These are phyloP conservation scores for Oryzaephilus surinamensis DNA, from an alignment of 1,140 invertebrate species.

Conservation along the genomic window DNA sequence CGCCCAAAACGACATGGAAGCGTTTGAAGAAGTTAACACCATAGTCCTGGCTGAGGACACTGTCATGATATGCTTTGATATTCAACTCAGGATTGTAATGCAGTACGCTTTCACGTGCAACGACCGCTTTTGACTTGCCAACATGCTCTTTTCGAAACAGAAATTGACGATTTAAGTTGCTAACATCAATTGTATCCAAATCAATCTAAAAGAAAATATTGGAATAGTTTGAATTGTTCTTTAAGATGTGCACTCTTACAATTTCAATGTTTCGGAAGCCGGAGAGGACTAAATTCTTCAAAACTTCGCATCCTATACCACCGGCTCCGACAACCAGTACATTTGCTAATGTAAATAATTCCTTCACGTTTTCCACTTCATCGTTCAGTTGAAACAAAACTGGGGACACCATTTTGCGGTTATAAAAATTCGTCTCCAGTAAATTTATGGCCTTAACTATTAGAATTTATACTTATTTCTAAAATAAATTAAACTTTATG, in stretches of 20 bases:
- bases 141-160: slow-evolving; percentile 96
- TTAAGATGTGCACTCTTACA: slow-evolving; percentile 46
- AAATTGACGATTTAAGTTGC: slow-evolving; percentile 97
- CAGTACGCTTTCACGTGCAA: slow-evolving; percentile 81
- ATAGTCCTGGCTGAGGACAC: slow-evolving; percentile 85
- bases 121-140: slow-evolving; percentile 86
- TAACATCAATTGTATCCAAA: slow-evolving; percentile 99
- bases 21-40: slow-evolving; percentile 85
- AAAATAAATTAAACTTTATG: too few species aligned
- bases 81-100: slow-evolving; percentile 81
- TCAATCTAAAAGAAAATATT: slow-evolving; percentile 66
- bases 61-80: slow-evolving; percentile 86
- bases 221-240: background rate
- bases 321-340: slow-evolving; percentile 91
- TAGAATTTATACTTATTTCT: too few species aligned
- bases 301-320: slow-evolving; percentile 96
- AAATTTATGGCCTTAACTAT: too few species aligned
- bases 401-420: too few species aligned
- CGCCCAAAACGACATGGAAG: slow-evolving; percentile 92
- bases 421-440: too few species aligned
- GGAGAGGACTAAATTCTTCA: slow-evolving; percentile 94
- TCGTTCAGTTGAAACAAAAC: too few species aligned
- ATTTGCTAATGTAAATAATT: slow-evolving; percentile 24
- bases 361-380: slow-evolving; percentile 13
- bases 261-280: slow-evolving; percentile 92